Percentiles rank a stretch among this genome's conserved stretches.
phyloP scores from a whole-genome alignment of 1,140 invertebrate genomes.

The Sycophila sp. region DNA sequence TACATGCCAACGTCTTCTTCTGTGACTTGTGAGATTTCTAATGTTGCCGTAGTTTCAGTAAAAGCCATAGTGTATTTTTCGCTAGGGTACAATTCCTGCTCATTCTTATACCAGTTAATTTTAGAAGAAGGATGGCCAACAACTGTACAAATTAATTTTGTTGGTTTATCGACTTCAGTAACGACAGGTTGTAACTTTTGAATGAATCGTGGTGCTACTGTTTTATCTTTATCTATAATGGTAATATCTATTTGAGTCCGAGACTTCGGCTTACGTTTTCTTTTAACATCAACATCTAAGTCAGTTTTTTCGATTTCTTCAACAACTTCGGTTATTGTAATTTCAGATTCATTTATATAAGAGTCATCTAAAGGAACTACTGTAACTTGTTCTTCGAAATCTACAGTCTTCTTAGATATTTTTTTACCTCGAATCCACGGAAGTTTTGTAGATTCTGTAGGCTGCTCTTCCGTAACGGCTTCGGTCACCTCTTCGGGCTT shows the following conservation, averaged over 20 bases:
- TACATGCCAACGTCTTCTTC: conserved; percentile 81
- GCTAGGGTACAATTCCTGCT: conserved; percentile 71
- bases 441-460: conserved; percentile 37
- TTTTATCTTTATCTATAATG: conserved; percentile 62
- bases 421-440: conserved; percentile 52
- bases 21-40: conserved; percentile 74
- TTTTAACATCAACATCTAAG: conserved; percentile 39
- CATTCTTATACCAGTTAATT: conserved; percentile 83
- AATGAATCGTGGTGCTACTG: conserved; percentile 75
- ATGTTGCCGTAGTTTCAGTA: conserved; percentile 70
- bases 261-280: conserved; percentile 50
- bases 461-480: conserved; percentile 21
- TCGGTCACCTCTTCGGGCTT: background rate
- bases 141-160: conserved; percentile 74
- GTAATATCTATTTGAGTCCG: conserved; percentile 69
- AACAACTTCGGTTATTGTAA: conserved; percentile 32
- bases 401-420: conserved; percentile 62
- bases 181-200: conserved; percentile 76
- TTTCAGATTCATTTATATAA: conserved; percentile 28
- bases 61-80: conserved; percentile 73
- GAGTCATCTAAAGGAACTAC: conserved; percentile 51
- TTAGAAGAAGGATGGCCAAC: conserved; percentile 75
- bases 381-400: conserved; percentile 57
- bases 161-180: conserved; percentile 70
- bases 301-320: conserved; percentile 51